Conservation (phyloP, 2,797 vertebrate species). For the Rhinoraja longicauda region DNA sequence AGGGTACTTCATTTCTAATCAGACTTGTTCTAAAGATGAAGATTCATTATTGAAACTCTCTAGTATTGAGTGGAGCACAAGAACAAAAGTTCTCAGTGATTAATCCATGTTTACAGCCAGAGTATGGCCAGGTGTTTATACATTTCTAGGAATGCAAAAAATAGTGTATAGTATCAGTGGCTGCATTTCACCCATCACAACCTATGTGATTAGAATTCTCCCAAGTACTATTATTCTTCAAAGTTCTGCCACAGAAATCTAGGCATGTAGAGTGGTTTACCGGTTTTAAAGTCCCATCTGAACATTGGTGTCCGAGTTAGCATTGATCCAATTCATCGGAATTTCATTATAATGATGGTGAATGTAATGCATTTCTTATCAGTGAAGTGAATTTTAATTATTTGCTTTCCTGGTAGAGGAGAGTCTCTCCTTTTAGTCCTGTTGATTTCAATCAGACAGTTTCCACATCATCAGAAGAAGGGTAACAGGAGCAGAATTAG, state of each 20-base stretch:
- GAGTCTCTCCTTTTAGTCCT: neutral
- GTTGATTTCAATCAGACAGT: neutral
- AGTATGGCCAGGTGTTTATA: too few relatives aligned
- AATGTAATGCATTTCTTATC: neutral
- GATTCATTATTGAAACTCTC: neutral
- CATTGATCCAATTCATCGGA: too few relatives aligned
- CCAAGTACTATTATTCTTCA: neutral
- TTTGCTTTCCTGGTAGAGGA: neutral
- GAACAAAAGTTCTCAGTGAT: too few relatives aligned
- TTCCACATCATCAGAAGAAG: neutral
- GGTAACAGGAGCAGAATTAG: neutral
- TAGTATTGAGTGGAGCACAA: too few relatives aligned
- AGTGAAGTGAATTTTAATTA: neutral
- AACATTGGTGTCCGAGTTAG: too few relatives aligned
- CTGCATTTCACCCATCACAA: neutral
- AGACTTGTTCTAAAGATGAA: neutral
- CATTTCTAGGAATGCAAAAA: neutral
- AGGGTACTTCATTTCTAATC: neutral
- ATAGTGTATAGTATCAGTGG: neutral
- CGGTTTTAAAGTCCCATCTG: too few relatives aligned
- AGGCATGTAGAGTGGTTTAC: neutral
- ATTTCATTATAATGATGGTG: neutral
- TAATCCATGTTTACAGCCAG: too few relatives aligned
- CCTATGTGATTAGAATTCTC: neutral
- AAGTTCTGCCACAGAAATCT: neutral